Percentiles rank a stretch among this genome's conserved stretches.
These are phyloP conservation scores for Clusia tigrina DNA, from an alignment of 2,888 invertebrate species.

Conservation along the genomic window DNA sequence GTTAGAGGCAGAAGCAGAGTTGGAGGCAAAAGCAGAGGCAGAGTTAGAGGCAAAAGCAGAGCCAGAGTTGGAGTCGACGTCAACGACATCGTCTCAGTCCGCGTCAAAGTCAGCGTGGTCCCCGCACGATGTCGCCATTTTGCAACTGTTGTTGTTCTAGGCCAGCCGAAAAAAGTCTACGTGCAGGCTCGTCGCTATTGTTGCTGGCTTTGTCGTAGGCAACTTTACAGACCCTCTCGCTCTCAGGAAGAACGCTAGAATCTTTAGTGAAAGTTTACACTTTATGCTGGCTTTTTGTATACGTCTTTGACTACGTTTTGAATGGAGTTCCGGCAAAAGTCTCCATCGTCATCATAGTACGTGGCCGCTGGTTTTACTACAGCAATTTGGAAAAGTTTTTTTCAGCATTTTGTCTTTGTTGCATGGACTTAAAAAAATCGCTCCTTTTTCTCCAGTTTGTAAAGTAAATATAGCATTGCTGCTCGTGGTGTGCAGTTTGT, in stretches of 20 bases:
- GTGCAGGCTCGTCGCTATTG: background rate
- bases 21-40: no score
- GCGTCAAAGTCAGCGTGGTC: background rate
- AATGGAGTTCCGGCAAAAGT: conserved; percentile 15
- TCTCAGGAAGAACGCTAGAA: background rate
- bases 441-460: conserved; percentile 10
- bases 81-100: background rate
- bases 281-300: no score
- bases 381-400: background rate
- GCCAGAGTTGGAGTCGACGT: no score
- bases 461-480: conserved; percentile 6
- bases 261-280: conserved; percentile 21
- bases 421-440: background rate
- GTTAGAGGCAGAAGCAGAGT: no score
- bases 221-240: background rate
- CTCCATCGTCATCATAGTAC: background rate
- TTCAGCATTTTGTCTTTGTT: background rate
- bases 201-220: no score
- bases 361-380: background rate
- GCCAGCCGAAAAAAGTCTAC: background rate
- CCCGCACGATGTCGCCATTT: background rate
- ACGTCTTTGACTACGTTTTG: conserved; percentile 6
- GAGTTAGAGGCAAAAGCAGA: no score
- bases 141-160: conserved; percentile 8
- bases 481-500: background rate